Conservation (phyloP, 2,113 vertebrate species). For the Ophiodon elongatus region DNA sequence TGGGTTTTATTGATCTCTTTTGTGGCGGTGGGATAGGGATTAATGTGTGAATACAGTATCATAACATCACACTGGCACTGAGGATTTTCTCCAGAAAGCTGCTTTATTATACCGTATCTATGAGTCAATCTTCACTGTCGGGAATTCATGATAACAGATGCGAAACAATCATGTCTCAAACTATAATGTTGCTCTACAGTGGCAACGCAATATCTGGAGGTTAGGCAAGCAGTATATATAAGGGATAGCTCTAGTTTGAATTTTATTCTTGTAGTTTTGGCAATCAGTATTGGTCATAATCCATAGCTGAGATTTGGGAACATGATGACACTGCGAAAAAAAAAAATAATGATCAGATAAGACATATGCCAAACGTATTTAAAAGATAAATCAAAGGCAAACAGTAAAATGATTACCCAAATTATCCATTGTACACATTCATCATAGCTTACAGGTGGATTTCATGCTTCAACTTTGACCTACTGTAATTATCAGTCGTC, state of each 20-base stretch:
- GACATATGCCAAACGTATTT: background rate
- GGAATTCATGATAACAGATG: conserved; percentile 19
- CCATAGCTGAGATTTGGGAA: background rate
- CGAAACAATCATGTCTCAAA: conserved; percentile 33
- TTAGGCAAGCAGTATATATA: conserved; percentile 8
- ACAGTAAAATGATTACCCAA: background rate
- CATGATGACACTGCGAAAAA: background rate
- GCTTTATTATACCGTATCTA: conserved; percentile 48
- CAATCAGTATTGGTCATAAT: background rate
- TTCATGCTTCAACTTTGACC: background rate
- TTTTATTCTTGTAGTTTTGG: background rate
- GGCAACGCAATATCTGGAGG: background rate
- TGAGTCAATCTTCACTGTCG: conserved; percentile 59
- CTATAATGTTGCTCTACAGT: conserved; percentile 3
- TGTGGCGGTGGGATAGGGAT: conserved; percentile 60
- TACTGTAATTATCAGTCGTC: background rate
- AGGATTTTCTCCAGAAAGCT: conserved; percentile 53
- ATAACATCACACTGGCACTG: conserved; percentile 56
- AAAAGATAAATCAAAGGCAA: background rate
- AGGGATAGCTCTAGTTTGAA: background rate
- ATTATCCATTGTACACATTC: background rate
- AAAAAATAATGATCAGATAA: background rate
- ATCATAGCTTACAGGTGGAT: background rate
- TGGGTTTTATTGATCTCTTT: conserved; percentile 72
- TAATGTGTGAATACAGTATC: conserved; percentile 69